These are phyloP conservation scores for Melanostigma gelatinosum DNA, from an alignment of 2,113 vertebrate genomes.

Conservation along the genomic window DNA sequence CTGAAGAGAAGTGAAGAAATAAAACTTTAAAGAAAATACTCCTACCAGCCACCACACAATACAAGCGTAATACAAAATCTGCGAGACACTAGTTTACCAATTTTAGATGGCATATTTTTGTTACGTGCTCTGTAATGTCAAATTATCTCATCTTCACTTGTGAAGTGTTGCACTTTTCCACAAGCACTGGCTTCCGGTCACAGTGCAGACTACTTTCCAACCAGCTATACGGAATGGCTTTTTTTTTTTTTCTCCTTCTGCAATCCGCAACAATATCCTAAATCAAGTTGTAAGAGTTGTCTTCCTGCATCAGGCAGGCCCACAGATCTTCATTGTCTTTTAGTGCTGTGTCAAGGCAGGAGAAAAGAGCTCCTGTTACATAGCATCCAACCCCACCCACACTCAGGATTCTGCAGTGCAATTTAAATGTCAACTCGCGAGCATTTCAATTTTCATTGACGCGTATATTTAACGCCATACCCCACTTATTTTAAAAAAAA, in stretches of 20 bases:
- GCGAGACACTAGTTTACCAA: neutral
- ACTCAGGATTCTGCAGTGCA: neutral
- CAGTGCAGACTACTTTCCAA: neutral
- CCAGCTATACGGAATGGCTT: slow-evolving; percentile 1
- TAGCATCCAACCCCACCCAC: neutral
- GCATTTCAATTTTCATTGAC: neutral
- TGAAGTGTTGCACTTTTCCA: slow-evolving; percentile 15
- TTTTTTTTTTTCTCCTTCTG: neutral
- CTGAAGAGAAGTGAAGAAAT: slow-evolving; percentile 69
- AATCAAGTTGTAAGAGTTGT: slow-evolving; percentile 18
- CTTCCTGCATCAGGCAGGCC: neutral
- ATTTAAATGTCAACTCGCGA: neutral
- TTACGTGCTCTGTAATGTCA: neutral
- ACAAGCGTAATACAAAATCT: neutral
- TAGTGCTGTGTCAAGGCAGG: slow-evolving; percentile 8
- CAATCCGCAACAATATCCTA: neutral
- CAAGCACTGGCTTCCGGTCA: neutral
- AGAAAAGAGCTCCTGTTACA: slow-evolving; percentile 11
- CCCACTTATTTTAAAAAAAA: neutral
- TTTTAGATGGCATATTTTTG: neutral
- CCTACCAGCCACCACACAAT: neutral
- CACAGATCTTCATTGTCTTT: neutral
- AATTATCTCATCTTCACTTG: slow-evolving; percentile 6
- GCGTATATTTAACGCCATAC: neutral
- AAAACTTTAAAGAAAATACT: neutral